These are phyloP conservation scores for Brachyptera risi DNA, from an alignment of 2,888 invertebrate species.

Conservation along the genomic window DNA sequence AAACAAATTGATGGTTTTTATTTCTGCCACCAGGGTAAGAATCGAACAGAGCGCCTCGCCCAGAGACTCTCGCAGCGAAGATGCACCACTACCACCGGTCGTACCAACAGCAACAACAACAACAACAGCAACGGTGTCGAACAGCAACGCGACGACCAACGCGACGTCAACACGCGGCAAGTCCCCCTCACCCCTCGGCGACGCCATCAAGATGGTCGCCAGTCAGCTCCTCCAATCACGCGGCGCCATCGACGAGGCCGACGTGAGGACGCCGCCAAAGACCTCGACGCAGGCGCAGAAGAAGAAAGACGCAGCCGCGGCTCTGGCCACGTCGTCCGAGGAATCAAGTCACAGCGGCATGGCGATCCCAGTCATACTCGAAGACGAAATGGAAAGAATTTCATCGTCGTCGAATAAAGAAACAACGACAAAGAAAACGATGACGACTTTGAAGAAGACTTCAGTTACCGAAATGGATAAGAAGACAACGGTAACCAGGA, in stretches of 20 bases:
- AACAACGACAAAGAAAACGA: conserved; percentile 35
- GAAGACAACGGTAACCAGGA: not conserved
- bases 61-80: not conserved
- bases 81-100: not conserved
- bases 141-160: not conserved
- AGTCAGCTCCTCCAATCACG: conserved; percentile 53
- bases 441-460: conserved; percentile 35
- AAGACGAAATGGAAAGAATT: conserved; percentile 48
- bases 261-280: conserved; percentile 61
- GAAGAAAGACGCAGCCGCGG: not conserved
- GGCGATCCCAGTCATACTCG: conserved; percentile 60
- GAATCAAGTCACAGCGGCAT: conserved; percentile 55
- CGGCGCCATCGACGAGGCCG: conserved; percentile 48
- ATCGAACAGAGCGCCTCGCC: not conserved
- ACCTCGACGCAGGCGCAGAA: conserved; percentile 45
- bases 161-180: conserved; percentile 46
- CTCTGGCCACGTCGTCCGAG: too few relatives aligned
- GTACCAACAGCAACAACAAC: not conserved
- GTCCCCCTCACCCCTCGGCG: conserved; percentile 45
- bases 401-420: conserved; percentile 14
- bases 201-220: conserved; percentile 56
- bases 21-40: not conserved
- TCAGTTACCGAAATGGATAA: conserved; percentile 35
- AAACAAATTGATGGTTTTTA: not conserved
- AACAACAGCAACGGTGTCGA: too few relatives aligned